These are phyloP conservation scores for Elephantulus edwardii DNA, from an alignment of 2,113 vertebrate genomes.

Conservation along the genomic window DNA sequence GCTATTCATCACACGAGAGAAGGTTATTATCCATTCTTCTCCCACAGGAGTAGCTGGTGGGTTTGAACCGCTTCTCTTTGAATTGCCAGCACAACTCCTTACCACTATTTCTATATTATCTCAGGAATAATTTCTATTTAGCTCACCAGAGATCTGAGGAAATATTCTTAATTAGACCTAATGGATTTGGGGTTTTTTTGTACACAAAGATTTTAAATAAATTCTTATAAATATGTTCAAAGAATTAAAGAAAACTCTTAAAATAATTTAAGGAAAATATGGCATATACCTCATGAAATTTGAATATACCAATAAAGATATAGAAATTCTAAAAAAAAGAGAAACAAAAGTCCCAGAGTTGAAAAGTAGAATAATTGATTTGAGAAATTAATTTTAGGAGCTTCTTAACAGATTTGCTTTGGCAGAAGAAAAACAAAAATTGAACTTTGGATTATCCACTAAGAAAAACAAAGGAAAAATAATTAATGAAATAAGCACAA, in stretches of 20 bases:
- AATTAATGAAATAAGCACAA: neutral
- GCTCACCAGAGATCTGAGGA: too few relatives aligned
- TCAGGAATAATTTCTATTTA: neutral
- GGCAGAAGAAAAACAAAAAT: neutral
- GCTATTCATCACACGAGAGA: too few relatives aligned
- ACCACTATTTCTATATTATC: conserved; percentile 53
- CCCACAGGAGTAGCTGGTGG: too few relatives aligned
- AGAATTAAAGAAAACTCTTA: neutral
- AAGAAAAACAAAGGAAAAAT: neutral
- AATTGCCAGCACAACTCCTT: too few relatives aligned
- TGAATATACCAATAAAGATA: neutral
- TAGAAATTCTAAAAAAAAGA: neutral
- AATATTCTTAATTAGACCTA: neutral
- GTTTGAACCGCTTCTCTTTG: too few relatives aligned
- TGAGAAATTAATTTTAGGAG: neutral
- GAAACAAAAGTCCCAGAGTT: neutral
- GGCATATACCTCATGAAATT: neutral
- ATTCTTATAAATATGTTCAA: neutral
- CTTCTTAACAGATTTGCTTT: neutral
- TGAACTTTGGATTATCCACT: neutral
- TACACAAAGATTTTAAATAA: neutral
- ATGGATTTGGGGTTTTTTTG: neutral
- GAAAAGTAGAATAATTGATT: neutral
- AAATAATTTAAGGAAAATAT: neutral
- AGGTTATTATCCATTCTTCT: too few relatives aligned